Evolutionary conservation across 2,797 vertebrate genomes (phyloP).

Genomic region (Enteromius thamalakanensis): DNA sequence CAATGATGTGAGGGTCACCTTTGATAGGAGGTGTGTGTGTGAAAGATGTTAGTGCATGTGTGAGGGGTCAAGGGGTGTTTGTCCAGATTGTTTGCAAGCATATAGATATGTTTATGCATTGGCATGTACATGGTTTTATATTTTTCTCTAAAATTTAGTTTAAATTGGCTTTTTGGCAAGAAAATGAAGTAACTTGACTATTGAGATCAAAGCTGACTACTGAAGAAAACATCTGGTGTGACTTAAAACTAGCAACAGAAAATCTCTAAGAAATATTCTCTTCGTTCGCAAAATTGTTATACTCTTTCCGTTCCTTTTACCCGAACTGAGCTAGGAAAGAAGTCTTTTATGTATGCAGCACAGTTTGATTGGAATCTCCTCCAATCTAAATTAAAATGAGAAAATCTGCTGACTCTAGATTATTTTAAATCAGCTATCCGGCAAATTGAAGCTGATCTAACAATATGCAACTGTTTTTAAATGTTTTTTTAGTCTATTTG

Average conservation of each 20-base stretch:
- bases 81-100: slow-evolving; percentile 28
- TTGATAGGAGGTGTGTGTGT: slow-evolving; percentile 14
- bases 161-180: background rate
- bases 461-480: too few relatives aligned
- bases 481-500: too few relatives aligned
- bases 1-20: slow-evolving; percentile 22
- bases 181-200: background rate
- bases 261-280: too few relatives aligned
- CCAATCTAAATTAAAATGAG: too few relatives aligned
- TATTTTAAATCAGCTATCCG: too few relatives aligned
- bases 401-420: too few relatives aligned
- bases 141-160: slow-evolving; percentile 1
- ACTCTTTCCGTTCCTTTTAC: too few relatives aligned
- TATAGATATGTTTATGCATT: slow-evolving; percentile 29
- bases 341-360: too few relatives aligned
- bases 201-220: background rate
- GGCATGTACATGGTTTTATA: background rate
- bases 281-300: too few relatives aligned
- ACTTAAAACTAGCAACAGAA: background rate
- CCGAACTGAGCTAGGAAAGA: too few relatives aligned
- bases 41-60: slow-evolving; percentile 30
- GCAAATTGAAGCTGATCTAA: too few relatives aligned
- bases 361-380: too few relatives aligned
- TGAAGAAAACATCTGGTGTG: background rate
- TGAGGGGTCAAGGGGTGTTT: slow-evolving; percentile 16